A percentile compares a stretch with the other conserved stretches of the same genome.
These are phyloP conservation scores for Eupithecia vulgata DNA, from an alignment of 2,888 invertebrate species.

Conservation along the genomic window DNA sequence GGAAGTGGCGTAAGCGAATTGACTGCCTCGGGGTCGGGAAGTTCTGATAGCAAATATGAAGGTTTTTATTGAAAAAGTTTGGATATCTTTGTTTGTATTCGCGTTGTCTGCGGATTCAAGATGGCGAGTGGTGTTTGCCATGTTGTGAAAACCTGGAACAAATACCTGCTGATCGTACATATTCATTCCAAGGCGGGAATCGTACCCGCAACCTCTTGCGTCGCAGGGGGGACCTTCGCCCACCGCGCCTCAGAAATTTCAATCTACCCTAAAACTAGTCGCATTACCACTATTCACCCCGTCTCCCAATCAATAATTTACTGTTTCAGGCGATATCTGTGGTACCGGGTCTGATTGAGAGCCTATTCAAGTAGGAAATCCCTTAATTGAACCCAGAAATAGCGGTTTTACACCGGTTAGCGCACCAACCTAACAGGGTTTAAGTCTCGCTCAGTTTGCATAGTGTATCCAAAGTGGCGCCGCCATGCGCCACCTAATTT, in stretches of 20 bases:
- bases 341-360: neutral
- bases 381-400: neutral
- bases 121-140: neutral
- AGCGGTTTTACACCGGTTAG: neutral
- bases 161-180: no score
- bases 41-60: conserved; percentile 9
- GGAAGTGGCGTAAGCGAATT: conserved; percentile 55
- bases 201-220: no score
- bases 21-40: conserved; percentile 6
- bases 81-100: conserved; percentile 5
- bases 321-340: conserved; percentile 3
- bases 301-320: neutral
- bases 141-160: no score
- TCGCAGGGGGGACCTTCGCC: no score
- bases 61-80: conserved; percentile 12
- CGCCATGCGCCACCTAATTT: no score
- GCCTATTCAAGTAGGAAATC: neutral
- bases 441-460: no score
- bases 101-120: neutral
- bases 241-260: neutral
- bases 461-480: no score
- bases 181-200: no score
- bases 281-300: neutral
- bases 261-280: neutral
- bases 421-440: no score